A percentile compares a stretch with the other conserved stretches of the same genome.
These are phyloP conservation scores for Rhopalosiphum maidis DNA, from an alignment of 1,140 invertebrate species.

Conservation along the genomic window DNA sequence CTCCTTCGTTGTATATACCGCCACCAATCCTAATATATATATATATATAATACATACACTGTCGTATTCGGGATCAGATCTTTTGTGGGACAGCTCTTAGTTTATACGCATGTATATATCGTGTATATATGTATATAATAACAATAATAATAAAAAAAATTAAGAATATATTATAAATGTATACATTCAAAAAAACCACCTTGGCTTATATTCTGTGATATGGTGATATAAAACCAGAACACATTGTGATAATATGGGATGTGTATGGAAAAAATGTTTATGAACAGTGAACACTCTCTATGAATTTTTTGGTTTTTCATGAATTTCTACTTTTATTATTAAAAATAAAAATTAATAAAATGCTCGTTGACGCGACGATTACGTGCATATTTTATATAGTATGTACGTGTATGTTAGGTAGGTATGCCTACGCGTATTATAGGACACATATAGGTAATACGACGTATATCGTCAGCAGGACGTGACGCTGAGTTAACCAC, in stretches of 20 bases:
- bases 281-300: neutral
- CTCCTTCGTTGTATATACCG: neutral
- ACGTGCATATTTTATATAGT: neutral
- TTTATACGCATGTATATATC: neutral
- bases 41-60: neutral
- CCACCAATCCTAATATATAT: neutral
- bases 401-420: neutral
- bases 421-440: neutral
- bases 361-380: neutral
- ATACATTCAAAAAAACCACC: neutral
- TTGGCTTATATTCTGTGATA: neutral
- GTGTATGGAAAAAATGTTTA: neutral
- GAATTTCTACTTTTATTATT: neutral
- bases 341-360: neutral
- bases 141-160: neutral
- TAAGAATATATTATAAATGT: neutral
- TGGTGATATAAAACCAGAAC: neutral
- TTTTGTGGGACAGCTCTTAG: conserved; percentile 1
- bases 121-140: neutral
- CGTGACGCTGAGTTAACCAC: neutral
- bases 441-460: neutral
- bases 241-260: neutral
- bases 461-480: neutral
- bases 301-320: neutral
- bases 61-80: neutral